phyloP scores from a whole-genome alignment of 2,888 invertebrate genomes.

The Tortrix viridana region DNA sequence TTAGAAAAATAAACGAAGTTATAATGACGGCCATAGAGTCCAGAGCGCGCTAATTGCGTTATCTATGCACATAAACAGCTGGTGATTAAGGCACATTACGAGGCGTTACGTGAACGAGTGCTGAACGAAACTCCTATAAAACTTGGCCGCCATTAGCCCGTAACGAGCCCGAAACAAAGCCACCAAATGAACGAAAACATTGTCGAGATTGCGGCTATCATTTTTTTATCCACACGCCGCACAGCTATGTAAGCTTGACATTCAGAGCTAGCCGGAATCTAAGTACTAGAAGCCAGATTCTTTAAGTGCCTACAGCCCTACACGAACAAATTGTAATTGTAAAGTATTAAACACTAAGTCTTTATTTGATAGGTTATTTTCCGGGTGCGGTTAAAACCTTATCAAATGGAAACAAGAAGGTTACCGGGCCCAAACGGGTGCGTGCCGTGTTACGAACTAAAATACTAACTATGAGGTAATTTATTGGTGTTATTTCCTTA shows the following conservation, averaged over 20 bases:
- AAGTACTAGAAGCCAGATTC: no score
- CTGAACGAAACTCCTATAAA: slow-evolving; percentile 63
- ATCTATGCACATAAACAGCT: slow-evolving; percentile 50
- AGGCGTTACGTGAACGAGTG: slow-evolving; percentile 48
- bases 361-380: slow-evolving; percentile 15
- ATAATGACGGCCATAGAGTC: slow-evolving; percentile 35
- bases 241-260: no score
- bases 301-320: no score
- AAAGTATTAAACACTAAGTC: neutral
- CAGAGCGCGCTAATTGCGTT: slow-evolving; percentile 43
- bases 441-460: slow-evolving; percentile 36
- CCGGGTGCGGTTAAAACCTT: slow-evolving; percentile 34
- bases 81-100: slow-evolving; percentile 61
- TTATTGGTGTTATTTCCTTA: slow-evolving; percentile 31
- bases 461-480: slow-evolving; percentile 28
- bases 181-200: slow-evolving; percentile 40
- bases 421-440: slow-evolving; percentile 43
- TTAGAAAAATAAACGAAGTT: slow-evolving; percentile 34
- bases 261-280: neutral
- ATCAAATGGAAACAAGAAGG: slow-evolving; percentile 49
- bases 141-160: slow-evolving; percentile 57
- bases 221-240: neutral
- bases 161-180: slow-evolving; percentile 54
- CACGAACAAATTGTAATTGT: no score
- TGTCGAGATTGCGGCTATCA: slow-evolving; percentile 15